These are phyloP conservation scores for Upupa epops DNA, from an alignment of 2,113 vertebrate genomes.

Conservation along the genomic window DNA sequence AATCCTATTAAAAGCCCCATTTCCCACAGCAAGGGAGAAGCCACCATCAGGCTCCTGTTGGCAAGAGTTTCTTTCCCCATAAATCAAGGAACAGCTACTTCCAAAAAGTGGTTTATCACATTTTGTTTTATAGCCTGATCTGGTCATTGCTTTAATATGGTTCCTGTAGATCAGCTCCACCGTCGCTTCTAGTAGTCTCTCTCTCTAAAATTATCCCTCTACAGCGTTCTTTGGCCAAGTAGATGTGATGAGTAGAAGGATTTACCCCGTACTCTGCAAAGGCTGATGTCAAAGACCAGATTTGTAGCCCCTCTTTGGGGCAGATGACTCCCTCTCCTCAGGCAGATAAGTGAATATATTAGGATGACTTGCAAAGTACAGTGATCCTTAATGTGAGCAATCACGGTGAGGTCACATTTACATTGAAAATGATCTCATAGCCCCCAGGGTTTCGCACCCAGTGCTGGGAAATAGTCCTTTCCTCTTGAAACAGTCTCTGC, in stretches of 20 bases:
- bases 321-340: neutral
- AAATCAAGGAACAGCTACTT: neutral
- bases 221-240: fast-evolving
- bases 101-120: neutral
- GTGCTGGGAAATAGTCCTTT: neutral
- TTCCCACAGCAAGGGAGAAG: neutral
- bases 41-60: no score
- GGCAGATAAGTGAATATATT: constrained; percentile 34
- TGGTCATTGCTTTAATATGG: neutral
- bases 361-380: constrained; percentile 41
- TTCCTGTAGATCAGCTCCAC: neutral
- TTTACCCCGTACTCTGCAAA: neutral
- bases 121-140: neutral
- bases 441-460: neutral
- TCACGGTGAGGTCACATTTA: constrained; percentile 28
- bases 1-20: neutral
- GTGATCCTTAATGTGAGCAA: constrained; percentile 9
- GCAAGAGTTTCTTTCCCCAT: neutral
- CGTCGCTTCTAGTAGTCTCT: neutral
- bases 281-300: neutral
- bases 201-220: fast-evolving
- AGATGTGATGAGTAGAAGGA: fast-evolving
- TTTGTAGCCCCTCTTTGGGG: fast-evolving
- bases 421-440: constrained; percentile 40
- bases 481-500: neutral